Conservation (phyloP, 2,888 invertebrate species). For the Erebia aethiops region DNA sequence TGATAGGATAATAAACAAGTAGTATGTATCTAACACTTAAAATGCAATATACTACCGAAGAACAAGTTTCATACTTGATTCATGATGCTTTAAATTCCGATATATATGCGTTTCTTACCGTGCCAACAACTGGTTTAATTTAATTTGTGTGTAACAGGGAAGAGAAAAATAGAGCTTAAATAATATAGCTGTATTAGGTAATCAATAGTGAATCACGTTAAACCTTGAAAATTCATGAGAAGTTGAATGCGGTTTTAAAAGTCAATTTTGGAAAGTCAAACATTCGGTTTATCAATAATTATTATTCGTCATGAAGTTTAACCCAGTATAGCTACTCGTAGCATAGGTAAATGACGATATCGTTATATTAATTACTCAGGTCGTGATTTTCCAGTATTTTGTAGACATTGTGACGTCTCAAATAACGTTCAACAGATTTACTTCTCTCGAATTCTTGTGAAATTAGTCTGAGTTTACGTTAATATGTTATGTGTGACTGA, state of each 20-base stretch:
- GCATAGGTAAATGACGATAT: not conserved
- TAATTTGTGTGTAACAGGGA: not conserved
- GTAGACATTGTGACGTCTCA: slow-evolving; percentile 8
- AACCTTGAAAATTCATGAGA: slow-evolving; percentile 10
- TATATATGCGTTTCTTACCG: not conserved
- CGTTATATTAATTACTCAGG: slow-evolving; percentile 3
- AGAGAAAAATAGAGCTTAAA: not conserved
- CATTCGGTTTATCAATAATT: slow-evolving; percentile 5
- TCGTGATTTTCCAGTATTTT: slow-evolving; percentile 3
- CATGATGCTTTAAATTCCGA: slow-evolving; percentile 13
- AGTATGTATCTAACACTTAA: not conserved
- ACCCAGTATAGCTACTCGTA: not conserved
- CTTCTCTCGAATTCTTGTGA: slow-evolving; percentile 1
- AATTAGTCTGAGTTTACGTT: not conserved
- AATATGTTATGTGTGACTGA: no score
- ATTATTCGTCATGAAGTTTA: slow-evolving; percentile 6
- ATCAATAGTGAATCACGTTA: slow-evolving; percentile 1
- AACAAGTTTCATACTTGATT: slow-evolving; percentile 14
- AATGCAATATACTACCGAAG: not conserved
- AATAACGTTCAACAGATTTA: slow-evolving; percentile 2
- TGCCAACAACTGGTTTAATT: not conserved
- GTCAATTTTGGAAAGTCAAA: slow-evolving; percentile 13
- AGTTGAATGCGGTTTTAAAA: not conserved
- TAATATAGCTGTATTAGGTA: not conserved
- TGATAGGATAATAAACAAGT: not conserved